These are phyloP conservation scores for Cephus cinctus DNA, from an alignment of 1,140 invertebrate species.

Conservation along the genomic window DNA sequence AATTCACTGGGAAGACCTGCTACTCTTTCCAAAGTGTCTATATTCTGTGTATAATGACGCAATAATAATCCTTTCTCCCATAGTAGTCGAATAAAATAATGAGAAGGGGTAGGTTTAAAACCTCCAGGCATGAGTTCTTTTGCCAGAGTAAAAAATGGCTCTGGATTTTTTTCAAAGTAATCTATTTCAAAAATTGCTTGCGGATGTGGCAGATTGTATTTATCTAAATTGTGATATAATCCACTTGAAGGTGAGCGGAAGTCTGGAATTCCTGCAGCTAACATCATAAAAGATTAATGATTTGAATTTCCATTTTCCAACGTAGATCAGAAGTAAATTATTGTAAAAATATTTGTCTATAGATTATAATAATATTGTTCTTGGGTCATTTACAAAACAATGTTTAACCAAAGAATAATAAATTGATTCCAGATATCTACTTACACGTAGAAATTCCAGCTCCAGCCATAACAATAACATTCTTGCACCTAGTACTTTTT, in stretches of 20 bases:
- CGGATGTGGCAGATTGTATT: constrained; percentile 91
- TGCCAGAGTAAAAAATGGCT: constrained; percentile 84
- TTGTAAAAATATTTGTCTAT: too few relatives aligned
- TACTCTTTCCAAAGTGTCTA: constrained; percentile 87
- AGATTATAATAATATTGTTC: too few relatives aligned
- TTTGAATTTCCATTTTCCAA: too few relatives aligned
- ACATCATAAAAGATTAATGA: neutral
- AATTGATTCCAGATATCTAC: too few relatives aligned
- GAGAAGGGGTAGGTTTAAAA: constrained; percentile 79
- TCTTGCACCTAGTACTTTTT: constrained; percentile 73
- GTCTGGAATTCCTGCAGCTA: constrained; percentile 93
- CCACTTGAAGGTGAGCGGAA: constrained; percentile 89
- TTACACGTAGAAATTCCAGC: constrained; percentile 94
- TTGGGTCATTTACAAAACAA: too few relatives aligned
- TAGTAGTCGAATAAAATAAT: constrained; percentile 81
- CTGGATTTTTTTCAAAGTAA: constrained; percentile 78
- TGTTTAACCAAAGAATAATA: too few relatives aligned
- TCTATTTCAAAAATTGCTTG: constrained; percentile 93
- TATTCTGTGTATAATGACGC: constrained; percentile 90
- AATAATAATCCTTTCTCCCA: constrained; percentile 78
- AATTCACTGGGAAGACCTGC: constrained; percentile 84
- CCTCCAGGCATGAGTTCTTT: constrained; percentile 82
- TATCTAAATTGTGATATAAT: constrained; percentile 88
- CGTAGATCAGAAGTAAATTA: too few relatives aligned
- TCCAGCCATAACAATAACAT: constrained; percentile 90